Conservation (phyloP, 2,113 vertebrate species). For the Columba janthina region DNA sequence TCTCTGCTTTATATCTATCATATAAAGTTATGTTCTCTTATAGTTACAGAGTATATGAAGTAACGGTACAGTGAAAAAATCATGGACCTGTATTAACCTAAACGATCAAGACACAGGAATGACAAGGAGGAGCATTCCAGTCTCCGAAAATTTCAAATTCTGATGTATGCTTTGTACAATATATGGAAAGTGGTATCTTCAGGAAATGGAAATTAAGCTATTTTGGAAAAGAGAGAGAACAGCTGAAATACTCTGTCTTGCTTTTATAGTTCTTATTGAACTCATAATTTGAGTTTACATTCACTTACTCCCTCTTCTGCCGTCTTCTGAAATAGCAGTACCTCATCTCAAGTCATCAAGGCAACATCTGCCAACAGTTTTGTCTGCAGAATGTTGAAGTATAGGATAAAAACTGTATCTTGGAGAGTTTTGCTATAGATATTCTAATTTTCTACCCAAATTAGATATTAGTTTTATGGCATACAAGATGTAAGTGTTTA, state of each 20-base stretch:
- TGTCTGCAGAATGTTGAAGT: neutral
- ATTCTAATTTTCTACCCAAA: neutral
- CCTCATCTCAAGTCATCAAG: neutral
- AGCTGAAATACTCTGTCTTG: neutral
- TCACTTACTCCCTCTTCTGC: constrained; percentile 22
- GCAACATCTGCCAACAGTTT: neutral
- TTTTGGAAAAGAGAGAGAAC: constrained; percentile 9
- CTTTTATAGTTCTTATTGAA: neutral
- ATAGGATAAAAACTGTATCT: neutral
- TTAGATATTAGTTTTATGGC: neutral
- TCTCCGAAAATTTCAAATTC: constrained; percentile 10
- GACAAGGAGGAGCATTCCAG: neutral
- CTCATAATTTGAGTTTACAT: neutral
- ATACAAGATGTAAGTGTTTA: neutral
- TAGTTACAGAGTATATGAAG: neutral
- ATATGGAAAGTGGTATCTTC: neutral
- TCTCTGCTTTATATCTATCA: neutral
- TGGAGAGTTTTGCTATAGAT: neutral
- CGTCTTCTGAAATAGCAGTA: neutral
- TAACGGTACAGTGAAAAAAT: constrained; percentile 13
- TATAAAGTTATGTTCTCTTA: neutral
- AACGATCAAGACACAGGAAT: constrained; percentile 4
- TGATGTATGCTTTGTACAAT: neutral
- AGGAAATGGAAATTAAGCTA: neutral
- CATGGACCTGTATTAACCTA: neutral